Evolutionary conservation across 2,797 vertebrate species (phyloP).

Genomic region (Esox masquinongy): DNA sequence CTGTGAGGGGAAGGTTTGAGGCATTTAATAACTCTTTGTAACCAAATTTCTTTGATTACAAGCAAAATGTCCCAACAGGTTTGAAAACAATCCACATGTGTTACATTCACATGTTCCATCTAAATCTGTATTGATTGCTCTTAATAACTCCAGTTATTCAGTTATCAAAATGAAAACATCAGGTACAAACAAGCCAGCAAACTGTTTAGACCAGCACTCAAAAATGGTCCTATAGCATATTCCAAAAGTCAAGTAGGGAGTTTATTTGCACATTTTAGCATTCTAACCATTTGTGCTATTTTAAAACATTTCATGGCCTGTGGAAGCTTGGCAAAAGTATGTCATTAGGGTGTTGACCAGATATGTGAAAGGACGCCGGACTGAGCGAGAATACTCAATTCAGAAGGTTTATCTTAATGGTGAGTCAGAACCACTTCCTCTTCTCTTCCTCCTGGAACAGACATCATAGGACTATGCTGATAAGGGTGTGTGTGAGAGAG

Average conservation of each 20-base stretch:
- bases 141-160: constrained; percentile 17
- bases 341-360: constrained; percentile 20
- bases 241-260: background rate
- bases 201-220: background rate
- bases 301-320: background rate
- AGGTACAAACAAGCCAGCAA: no score
- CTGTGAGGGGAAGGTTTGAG: constrained; percentile 48
- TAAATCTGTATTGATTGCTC: constrained; percentile 22
- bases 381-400: constrained; percentile 37
- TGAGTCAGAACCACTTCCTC: constrained; percentile 47
- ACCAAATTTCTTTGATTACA: constrained; percentile 38
- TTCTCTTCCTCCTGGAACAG: constrained; percentile 48
- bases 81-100: constrained; percentile 24
- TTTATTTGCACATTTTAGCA: background rate
- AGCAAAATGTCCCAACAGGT: constrained; percentile 27
- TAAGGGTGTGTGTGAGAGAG: constrained; percentile 29
- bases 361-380: constrained; percentile 40
- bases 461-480: constrained; percentile 42
- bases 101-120: background rate
- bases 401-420: constrained; percentile 56
- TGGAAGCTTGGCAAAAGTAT: no score
- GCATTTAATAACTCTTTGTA: constrained; percentile 42
- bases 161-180: background rate
- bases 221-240: background rate
- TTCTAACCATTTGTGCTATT: background rate